phyloP scores from a whole-genome alignment of 2,888 invertebrate species.

The Tipula unca region DNA sequence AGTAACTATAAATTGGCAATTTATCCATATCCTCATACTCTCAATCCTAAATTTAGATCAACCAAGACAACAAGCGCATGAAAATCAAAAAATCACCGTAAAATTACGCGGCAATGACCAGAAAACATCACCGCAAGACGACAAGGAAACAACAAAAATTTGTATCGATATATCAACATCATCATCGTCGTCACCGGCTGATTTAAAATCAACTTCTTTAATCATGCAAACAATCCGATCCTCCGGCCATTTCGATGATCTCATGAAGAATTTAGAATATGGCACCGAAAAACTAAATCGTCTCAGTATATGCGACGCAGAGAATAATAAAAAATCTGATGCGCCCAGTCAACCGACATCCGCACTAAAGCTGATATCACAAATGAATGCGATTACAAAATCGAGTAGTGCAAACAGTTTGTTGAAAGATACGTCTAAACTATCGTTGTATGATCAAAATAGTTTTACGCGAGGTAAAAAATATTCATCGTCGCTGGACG shows the following conservation, averaged over 20 bases:
- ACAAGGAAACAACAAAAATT: slow-evolving; percentile 10
- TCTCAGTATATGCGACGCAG: background rate
- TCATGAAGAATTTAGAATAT: slow-evolving; percentile 35
- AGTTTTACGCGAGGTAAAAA: slow-evolving; percentile 21
- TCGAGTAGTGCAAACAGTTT: slow-evolving; percentile 26
- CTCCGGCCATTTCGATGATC: slow-evolving; percentile 41
- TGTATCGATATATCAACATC: slow-evolving; percentile 17
- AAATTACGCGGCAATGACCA: background rate
- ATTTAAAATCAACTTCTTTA: slow-evolving; percentile 40
- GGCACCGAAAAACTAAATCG: background rate
- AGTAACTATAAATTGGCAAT: background rate
- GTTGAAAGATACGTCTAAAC: slow-evolving; percentile 19
- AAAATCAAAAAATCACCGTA: background rate
- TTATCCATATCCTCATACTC: background rate
- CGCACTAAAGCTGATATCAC: slow-evolving; percentile 25
- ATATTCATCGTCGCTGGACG: slow-evolving; percentile 27
- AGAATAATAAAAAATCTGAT: background rate
- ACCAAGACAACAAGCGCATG: background rate
- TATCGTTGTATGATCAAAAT: background rate
- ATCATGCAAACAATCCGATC: slow-evolving; percentile 41
- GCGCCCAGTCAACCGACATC: slow-evolving; percentile 16
- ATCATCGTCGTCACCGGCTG: slow-evolving; percentile 22
- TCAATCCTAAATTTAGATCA: background rate
- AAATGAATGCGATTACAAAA: slow-evolving; percentile 24
- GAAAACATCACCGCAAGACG: background rate